These are phyloP conservation scores for Penaeus japonicus DNA, from an alignment of 1,140 invertebrate species.

Conservation along the genomic window DNA sequence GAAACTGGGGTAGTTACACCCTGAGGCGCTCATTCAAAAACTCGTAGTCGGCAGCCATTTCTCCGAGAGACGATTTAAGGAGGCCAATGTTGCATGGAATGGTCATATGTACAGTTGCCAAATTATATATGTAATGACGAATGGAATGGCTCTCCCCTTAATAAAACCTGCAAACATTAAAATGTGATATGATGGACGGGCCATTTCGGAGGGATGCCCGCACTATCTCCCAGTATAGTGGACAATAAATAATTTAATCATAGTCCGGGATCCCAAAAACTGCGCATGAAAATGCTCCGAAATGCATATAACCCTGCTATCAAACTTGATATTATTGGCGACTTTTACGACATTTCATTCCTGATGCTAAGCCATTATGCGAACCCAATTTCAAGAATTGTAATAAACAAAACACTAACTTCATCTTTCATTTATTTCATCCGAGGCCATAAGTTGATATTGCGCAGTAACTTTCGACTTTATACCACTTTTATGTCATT, in stretches of 20 bases:
- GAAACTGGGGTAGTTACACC: constrained; percentile 37
- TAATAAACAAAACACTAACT: constrained; percentile 36
- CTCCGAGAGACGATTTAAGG: constrained; percentile 36
- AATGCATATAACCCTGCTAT: constrained; percentile 38
- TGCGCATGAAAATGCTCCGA: constrained; percentile 38
- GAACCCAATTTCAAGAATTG: constrained; percentile 22
- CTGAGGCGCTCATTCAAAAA: constrained; percentile 40
- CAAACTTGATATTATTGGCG: constrained; percentile 39
- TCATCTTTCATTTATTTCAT: constrained; percentile 41
- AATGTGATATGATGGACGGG: constrained; percentile 39
- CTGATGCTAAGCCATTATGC: constrained; percentile 40
- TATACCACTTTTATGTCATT: constrained; percentile 51
- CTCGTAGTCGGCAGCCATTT: constrained; percentile 33
- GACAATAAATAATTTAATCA: constrained; percentile 47
- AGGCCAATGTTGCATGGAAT: constrained; percentile 33
- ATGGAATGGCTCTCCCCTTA: constrained; percentile 40
- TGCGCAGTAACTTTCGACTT: constrained; percentile 43
- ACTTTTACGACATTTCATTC: constrained; percentile 38
- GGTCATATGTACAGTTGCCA: constrained; percentile 48
- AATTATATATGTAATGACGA: constrained; percentile 48
- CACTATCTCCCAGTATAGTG: constrained; percentile 36
- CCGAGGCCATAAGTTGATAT: constrained; percentile 41
- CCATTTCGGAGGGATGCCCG: constrained; percentile 30
- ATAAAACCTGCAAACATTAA: constrained; percentile 47
- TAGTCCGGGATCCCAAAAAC: constrained; percentile 33